These are phyloP conservation scores for Rousettus madagascariensis DNA, from an alignment of 2,797 vertebrate species.

Conservation along the genomic window DNA sequence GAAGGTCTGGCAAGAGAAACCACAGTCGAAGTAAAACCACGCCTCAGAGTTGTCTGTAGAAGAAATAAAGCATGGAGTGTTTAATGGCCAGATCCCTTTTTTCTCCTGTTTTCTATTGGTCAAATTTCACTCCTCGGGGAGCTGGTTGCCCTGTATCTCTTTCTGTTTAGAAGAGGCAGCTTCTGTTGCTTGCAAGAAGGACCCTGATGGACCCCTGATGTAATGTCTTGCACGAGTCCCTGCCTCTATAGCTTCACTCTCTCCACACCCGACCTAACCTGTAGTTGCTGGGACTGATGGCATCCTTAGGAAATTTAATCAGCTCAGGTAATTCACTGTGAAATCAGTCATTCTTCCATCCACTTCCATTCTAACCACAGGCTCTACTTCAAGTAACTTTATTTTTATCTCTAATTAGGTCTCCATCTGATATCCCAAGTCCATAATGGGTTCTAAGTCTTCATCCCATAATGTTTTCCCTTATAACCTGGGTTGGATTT, in stretches of 20 bases:
- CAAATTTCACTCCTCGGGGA: not conserved
- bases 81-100: not conserved
- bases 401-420: not conserved
- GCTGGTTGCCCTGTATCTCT: not conserved
- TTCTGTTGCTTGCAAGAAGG: not conserved
- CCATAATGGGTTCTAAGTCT: not conserved
- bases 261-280: not conserved
- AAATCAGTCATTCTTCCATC: not conserved
- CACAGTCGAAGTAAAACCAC: not conserved
- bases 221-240: not conserved
- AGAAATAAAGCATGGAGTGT: not conserved
- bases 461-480: not conserved
- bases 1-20: not conserved
- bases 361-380: not conserved
- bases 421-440: not conserved
- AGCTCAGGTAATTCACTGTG: not conserved
- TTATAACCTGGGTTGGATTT: constrained; percentile 20
- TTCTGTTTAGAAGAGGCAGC: not conserved
- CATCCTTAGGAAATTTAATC: not conserved
- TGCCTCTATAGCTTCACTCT: not conserved
- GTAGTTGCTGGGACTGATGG: not conserved
- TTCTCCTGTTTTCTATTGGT: not conserved
- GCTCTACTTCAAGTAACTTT: not conserved
- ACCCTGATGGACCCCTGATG: not conserved
- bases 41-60: not conserved